These are phyloP conservation scores for Panopea generosa DNA, from an alignment of 2,888 invertebrate species.

Conservation along the genomic window DNA sequence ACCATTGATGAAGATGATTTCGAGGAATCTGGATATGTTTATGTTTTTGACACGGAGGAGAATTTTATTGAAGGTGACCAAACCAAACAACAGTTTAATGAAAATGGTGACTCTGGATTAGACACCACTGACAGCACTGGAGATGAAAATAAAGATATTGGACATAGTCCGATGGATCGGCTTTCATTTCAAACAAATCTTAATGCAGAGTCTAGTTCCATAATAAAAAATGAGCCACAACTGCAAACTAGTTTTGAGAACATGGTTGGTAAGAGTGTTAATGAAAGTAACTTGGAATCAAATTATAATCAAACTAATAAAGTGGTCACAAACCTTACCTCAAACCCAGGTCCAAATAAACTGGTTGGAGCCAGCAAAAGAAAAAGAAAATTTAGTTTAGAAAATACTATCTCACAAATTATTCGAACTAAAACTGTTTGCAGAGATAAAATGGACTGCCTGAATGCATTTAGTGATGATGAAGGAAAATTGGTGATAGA, in stretches of 20 bases:
- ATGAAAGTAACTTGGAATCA: neutral
- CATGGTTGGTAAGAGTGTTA: too few species aligned
- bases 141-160: neutral
- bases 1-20: neutral
- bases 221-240: too few species aligned
- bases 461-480: neutral
- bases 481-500: neutral
- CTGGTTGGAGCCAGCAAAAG: slow-evolving; percentile 46
- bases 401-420: slow-evolving; percentile 25
- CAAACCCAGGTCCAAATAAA: neutral
- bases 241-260: too few species aligned
- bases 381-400: slow-evolving; percentile 37
- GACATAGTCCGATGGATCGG: neutral
- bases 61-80: neutral
- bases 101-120: neutral
- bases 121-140: neutral
- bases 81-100: neutral
- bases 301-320: slow-evolving; percentile 2
- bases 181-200: too few species aligned
- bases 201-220: too few species aligned
- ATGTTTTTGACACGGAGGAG: slow-evolving; percentile 20
- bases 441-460: slow-evolving; percentile 1
- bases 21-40: slow-evolving; percentile 23
- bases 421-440: slow-evolving; percentile 14
- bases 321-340: neutral